These are phyloP conservation scores for Paramuricea clavata DNA, from an alignment of 92 coral and sea anemone species.

Conservation along the genomic window DNA sequence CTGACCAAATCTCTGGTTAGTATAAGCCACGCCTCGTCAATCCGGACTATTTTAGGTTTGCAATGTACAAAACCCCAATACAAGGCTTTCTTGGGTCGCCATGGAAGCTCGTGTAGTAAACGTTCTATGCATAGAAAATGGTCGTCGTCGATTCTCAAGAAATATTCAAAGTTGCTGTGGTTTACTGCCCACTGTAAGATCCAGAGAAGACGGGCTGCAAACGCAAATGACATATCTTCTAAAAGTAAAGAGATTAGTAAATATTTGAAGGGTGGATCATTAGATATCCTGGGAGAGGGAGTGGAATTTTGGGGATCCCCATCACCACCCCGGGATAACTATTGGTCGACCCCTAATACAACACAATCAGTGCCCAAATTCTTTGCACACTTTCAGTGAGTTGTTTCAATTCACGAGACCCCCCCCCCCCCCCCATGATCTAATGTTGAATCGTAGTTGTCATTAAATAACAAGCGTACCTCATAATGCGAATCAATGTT, in stretches of 20 bases:
- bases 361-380: too few relatives aligned
- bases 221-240: constrained; percentile 76
- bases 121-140: constrained; percentile 93
- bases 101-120: constrained; percentile 76
- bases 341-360: too few relatives aligned
- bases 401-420: too few relatives aligned
- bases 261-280: neutral
- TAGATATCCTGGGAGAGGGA: too few relatives aligned
- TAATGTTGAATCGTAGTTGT: too few relatives aligned
- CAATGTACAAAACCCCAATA: constrained; percentile 99
- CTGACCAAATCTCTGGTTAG: constrained; percentile 76
- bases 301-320: too few relatives aligned
- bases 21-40: constrained; percentile 97
- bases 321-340: too few relatives aligned
- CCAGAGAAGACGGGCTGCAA: constrained; percentile 87
- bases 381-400: too few relatives aligned
- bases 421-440: too few relatives aligned
- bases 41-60: constrained; percentile 80
- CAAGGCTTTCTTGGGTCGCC: constrained; percentile 75
- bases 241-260: neutral
- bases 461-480: too few relatives aligned
- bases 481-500: too few relatives aligned
- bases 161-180: constrained; percentile 72
- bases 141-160: constrained; percentile 95
- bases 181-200: constrained; percentile 83